phyloP scores from a whole-genome alignment of 2,888 invertebrate species.

The Parnassius mnemosyne region DNA sequence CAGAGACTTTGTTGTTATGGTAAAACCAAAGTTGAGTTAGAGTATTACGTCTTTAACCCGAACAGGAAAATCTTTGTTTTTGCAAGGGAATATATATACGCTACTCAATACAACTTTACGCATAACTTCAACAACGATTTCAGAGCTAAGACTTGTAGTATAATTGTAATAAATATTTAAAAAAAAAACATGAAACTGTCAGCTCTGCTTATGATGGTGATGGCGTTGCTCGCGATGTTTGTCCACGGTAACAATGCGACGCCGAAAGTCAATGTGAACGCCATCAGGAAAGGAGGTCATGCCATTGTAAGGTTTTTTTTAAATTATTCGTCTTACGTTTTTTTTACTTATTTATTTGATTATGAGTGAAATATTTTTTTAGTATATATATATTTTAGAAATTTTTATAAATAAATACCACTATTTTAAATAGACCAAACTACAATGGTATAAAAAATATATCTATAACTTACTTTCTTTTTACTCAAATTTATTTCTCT shows the following conservation, averaged over 20 bases:
- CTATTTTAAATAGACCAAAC: too few relatives aligned
- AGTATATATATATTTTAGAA: not conserved
- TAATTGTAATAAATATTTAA: not conserved
- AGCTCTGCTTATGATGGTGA: conserved; percentile 29
- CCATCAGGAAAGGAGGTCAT: too few relatives aligned
- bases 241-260: conserved; percentile 30
- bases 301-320: conserved; percentile 31
- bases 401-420: not conserved
- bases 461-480: too few relatives aligned
- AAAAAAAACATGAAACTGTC: not conserved
- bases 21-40: too few relatives aligned
- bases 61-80: conserved; percentile 3
- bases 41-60: not conserved
- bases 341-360: too few relatives aligned
- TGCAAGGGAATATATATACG: not conserved
- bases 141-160: not conserved
- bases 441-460: too few relatives aligned
- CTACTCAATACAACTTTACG: not conserved
- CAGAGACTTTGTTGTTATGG: too few relatives aligned
- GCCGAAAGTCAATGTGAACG: too few relatives aligned
- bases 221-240: conserved; percentile 38
- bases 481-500: conserved; percentile 17
- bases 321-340: too few relatives aligned
- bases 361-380: too few relatives aligned
- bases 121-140: not conserved